phyloP scores from a whole-genome alignment of 2,797 vertebrate genomes.

The Hemitrygon akajei region DNA sequence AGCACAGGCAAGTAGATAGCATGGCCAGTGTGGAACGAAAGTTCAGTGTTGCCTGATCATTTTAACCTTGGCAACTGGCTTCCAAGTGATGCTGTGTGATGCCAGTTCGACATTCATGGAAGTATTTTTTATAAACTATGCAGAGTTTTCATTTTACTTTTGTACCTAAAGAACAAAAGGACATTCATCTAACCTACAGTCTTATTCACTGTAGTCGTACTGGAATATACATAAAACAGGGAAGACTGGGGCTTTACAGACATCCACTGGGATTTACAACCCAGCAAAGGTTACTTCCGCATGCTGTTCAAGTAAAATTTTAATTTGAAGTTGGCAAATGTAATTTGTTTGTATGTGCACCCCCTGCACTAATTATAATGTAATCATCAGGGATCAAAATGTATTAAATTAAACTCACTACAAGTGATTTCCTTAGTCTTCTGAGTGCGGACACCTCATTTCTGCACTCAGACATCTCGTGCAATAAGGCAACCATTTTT shows the following conservation, averaged over 20 bases:
- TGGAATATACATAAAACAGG: constrained; percentile 13
- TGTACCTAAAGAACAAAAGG: not conserved
- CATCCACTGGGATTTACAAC: constrained; percentile 7
- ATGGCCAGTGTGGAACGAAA: not conserved
- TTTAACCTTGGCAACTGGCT: not conserved
- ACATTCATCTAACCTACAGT: not conserved
- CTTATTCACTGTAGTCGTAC: not conserved
- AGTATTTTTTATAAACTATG: not conserved
- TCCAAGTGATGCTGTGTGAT: not conserved
- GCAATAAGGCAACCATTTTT: constrained; percentile 36
- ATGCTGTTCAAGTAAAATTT: constrained; percentile 43
- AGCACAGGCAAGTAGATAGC: constrained; percentile 14
- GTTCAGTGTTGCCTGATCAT: not conserved
- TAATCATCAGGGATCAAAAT: constrained; percentile 58
- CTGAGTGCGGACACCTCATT: constrained; percentile 32
- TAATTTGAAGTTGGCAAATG: constrained; percentile 51
- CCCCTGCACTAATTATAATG: constrained; percentile 59
- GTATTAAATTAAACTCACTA: constrained; percentile 67
- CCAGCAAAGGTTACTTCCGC: constrained; percentile 33
- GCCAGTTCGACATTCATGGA: not conserved
- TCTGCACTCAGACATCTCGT: not conserved
- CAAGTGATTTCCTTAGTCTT: constrained; percentile 43
- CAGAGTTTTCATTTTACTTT: not conserved
- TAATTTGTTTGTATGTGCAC: constrained; percentile 62
- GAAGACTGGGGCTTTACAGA: constrained; percentile 25